Percentiles rank a stretch among this genome's conserved stretches.
phyloP scores from a whole-genome alignment of 2,113 vertebrate species.

The Larimichthys crocea region DNA sequence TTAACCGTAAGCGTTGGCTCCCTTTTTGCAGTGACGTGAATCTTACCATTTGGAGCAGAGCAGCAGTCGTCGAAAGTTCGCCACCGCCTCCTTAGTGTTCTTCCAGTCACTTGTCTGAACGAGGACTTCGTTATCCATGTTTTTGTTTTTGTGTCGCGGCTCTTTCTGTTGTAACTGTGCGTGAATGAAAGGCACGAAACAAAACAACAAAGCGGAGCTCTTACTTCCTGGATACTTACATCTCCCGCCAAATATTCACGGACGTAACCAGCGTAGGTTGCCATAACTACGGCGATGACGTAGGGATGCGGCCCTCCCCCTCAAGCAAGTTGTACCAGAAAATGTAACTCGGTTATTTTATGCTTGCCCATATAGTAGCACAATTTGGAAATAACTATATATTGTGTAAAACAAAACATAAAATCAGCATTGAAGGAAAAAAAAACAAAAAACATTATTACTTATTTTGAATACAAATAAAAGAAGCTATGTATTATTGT shows the following conservation, averaged over 20 bases:
- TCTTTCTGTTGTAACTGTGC: neutral
- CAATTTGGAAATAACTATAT: too few species aligned
- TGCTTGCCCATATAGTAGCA: too few species aligned
- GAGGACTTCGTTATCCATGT: conserved; percentile 47
- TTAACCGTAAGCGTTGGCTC: neutral
- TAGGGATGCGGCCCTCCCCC: fast-evolving
- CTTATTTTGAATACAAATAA: too few species aligned
- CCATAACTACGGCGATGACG: neutral
- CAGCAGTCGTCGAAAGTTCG: conserved; percentile 73
- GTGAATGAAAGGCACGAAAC: too few species aligned
- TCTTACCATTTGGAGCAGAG: conserved; percentile 83
- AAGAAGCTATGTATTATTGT: too few species aligned
- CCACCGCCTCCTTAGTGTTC: conserved; percentile 72
- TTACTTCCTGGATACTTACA: conserved; percentile 38
- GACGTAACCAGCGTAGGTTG: conserved; percentile 8
- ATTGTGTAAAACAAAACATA: too few species aligned
- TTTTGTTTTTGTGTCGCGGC: neutral
- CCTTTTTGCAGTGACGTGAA: neutral
- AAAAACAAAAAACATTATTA: too few species aligned
- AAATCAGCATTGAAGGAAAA: too few species aligned
- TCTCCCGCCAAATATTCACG: conserved; percentile 59
- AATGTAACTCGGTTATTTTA: too few species aligned
- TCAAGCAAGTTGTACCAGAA: too few species aligned
- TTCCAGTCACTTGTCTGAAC: conserved; percentile 54
- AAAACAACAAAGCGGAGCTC: conserved; percentile 8